Conservation (phyloP, 2,888 invertebrate species). For the Crematogaster levior region DNA sequence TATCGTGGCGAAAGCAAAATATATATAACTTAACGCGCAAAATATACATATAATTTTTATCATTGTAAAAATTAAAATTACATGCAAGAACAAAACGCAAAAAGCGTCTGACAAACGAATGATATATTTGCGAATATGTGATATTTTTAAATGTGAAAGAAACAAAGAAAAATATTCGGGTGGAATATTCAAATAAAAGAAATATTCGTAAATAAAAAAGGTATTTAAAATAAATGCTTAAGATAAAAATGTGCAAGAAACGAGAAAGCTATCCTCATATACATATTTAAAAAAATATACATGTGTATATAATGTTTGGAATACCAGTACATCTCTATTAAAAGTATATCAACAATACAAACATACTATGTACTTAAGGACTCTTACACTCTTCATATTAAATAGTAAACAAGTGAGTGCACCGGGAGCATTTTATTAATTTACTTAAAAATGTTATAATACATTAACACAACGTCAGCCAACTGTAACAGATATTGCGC, state of each 20-base stretch:
- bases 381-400: neutral
- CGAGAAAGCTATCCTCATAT: neutral
- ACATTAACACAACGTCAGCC: neutral
- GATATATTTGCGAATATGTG: neutral
- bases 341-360: slow-evolving; percentile 13
- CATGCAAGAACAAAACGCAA: neutral
- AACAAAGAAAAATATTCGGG: neutral
- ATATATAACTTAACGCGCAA: too few species aligned
- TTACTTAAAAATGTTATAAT: neutral
- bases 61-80: neutral
- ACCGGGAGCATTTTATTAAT: slow-evolving; percentile 26
- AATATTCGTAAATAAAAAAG: neutral
- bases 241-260: neutral
- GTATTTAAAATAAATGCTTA: too few species aligned
- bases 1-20: neutral
- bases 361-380: neutral
- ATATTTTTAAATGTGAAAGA: neutral
- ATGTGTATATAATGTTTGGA: neutral
- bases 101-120: neutral
- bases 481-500: neutral
- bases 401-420: neutral
- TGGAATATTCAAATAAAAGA: neutral
- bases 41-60: too few species aligned
- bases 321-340: neutral
- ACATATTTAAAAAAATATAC: neutral